These are phyloP conservation scores for Orius insidiosus DNA, from an alignment of 1,140 invertebrate species.

Conservation along the genomic window DNA sequence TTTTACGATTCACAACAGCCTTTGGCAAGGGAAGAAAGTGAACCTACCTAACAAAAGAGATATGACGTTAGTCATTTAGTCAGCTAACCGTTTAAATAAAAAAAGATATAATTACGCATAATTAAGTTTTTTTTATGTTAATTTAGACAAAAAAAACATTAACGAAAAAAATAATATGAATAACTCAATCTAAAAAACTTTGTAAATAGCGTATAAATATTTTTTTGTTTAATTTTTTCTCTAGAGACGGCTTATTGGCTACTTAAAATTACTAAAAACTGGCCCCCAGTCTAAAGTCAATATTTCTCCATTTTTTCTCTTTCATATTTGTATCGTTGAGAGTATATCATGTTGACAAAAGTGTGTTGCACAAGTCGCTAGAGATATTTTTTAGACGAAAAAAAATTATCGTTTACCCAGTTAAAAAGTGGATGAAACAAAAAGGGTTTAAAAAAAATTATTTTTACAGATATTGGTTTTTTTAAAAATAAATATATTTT, in stretches of 20 bases:
- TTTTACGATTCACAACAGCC: conserved; percentile 92
- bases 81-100: conserved; percentile 1
- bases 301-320: no score
- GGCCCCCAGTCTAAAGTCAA: no score
- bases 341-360: no score
- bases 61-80: conserved; percentile 80
- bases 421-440: no score
- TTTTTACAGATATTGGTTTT: no score
- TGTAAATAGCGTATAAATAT: neutral
- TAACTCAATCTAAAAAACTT: neutral
- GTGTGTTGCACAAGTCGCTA: no score
- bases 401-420: no score
- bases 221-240: neutral
- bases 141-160: conserved; percentile 1
- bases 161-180: conserved; percentile 1
- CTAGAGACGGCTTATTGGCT: neutral
- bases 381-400: no score
- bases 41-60: conserved; percentile 82
- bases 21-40: conserved; percentile 93
- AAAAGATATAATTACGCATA: neutral
- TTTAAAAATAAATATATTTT: no score
- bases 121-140: conserved; percentile 2
- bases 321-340: no score
- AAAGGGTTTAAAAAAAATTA: no score
- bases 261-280: neutral